Evolutionary conservation across 2,888 invertebrate genomes (phyloP).

Genomic region (Cephus spinipes): DNA sequence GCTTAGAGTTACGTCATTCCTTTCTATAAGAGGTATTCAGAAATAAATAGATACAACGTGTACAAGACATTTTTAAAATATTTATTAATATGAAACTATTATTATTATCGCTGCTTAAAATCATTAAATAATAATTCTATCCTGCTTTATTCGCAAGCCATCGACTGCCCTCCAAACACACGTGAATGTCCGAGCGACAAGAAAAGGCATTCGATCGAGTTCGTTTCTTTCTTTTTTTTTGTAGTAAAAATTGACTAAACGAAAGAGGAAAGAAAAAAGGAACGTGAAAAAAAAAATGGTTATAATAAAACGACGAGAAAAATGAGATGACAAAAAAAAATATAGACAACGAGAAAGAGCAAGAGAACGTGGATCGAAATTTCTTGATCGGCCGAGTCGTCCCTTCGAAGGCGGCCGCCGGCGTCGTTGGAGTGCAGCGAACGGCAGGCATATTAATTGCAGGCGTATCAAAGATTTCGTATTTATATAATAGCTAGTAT

Average conservation of each 20-base stretch:
- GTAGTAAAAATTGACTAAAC: slow-evolving; percentile 48
- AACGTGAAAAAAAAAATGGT: not conserved
- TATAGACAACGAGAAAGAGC: slow-evolving; percentile 22
- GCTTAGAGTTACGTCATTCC: slow-evolving; percentile 18
- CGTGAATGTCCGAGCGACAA: slow-evolving; percentile 10
- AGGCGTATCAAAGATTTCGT: slow-evolving; percentile 40
- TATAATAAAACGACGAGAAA: slow-evolving; percentile 55
- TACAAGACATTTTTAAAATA: slow-evolving; percentile 59
- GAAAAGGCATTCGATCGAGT: not conserved
- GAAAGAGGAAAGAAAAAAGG: slow-evolving; percentile 7
- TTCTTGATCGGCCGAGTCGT: slow-evolving; percentile 36
- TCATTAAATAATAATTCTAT: slow-evolving; percentile 62
- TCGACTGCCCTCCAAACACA: slow-evolving; percentile 52
- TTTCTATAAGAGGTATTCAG: slow-evolving; percentile 33
- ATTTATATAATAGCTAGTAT: slow-evolving; percentile 41
- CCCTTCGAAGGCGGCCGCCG: not conserved
- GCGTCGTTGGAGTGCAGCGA: slow-evolving; percentile 52
- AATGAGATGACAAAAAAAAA: slow-evolving; percentile 34
- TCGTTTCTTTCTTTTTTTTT: not conserved
- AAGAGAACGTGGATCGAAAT: slow-evolving; percentile 39
- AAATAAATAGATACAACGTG: slow-evolving; percentile 52
- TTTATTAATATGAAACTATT: slow-evolving; percentile 65
- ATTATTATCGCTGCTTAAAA: slow-evolving; percentile 63
- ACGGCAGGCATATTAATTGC: slow-evolving; percentile 43
- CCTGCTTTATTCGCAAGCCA: slow-evolving; percentile 36